These are phyloP conservation scores for Echinarachnius parma DNA, from an alignment of 53 echinoderm and acorn worm species.

Conservation along the genomic window DNA sequence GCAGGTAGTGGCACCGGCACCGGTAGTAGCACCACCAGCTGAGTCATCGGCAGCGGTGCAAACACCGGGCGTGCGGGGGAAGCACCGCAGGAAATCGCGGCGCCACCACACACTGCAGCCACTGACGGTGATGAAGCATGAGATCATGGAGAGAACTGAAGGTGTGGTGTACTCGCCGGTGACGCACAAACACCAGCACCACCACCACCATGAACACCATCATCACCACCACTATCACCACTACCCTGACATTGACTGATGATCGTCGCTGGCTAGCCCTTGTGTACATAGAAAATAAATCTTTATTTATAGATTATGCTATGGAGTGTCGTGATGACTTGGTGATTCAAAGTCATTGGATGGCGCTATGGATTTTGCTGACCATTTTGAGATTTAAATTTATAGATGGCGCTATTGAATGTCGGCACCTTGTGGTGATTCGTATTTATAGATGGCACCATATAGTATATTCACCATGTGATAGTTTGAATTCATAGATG, in stretches of 20 bases:
- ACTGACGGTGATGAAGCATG: conserved; percentile 86
- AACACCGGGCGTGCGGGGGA: conserved; percentile 36
- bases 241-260: conserved; percentile 68
- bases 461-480: too few species aligned
- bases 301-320: too few species aligned
- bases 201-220: conserved; percentile 92
- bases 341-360: too few species aligned
- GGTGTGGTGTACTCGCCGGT: conserved; percentile 41
- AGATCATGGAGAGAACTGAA: conserved; percentile 62
- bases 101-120: conserved; percentile 69
- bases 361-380: too few species aligned
- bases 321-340: too few species aligned
- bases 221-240: conserved; percentile 92
- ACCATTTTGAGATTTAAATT: too few species aligned
- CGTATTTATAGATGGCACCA: too few species aligned
- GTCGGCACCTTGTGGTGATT: too few species aligned
- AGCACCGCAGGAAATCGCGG: conserved; percentile 41
- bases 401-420: too few species aligned
- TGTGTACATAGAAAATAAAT: too few species aligned
- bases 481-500: too few species aligned
- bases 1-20: conserved; percentile 20
- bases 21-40: conserved; percentile 17
- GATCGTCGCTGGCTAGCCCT: too few species aligned
- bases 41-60: conserved; percentile 22
- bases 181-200: conserved; percentile 54